phyloP scores from a whole-genome alignment of 2,888 invertebrate species.

The Achlya flavicornis region DNA sequence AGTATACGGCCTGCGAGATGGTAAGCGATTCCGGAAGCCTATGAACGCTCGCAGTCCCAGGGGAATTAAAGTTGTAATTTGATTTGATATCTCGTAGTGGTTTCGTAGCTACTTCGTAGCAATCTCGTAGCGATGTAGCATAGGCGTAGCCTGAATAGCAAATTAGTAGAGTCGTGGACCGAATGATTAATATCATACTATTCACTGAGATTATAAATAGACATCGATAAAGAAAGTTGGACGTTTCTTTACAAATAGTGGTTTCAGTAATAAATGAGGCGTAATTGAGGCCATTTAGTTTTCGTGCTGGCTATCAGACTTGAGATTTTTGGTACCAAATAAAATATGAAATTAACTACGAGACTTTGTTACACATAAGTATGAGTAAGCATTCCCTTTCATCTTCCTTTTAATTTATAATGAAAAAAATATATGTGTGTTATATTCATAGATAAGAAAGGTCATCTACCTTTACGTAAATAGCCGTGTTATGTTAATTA shows the following conservation, averaged over 20 bases:
- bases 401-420: too few species aligned
- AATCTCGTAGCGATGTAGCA: background rate
- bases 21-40: too few species aligned
- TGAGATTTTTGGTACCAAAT: too few species aligned
- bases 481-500: background rate
- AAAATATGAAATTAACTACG: background rate
- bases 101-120: background rate
- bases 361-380: too few species aligned
- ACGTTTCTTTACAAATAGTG: background rate
- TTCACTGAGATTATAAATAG: background rate
- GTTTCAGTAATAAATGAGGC: background rate
- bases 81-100: background rate
- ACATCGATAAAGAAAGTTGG: constrained; percentile 3
- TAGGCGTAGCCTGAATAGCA: constrained; percentile 3
- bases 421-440: too few species aligned
- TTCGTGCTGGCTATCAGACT: background rate
- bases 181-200: constrained; percentile 2
- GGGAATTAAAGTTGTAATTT: too few species aligned
- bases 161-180: background rate
- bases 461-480: too few species aligned
- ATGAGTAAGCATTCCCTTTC: too few species aligned
- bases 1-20: too few species aligned
- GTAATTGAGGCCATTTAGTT: constrained; percentile 5
- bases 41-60: too few species aligned
- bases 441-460: too few species aligned